These are phyloP conservation scores for Gari tellinella DNA, from an alignment of 2,888 invertebrate species.

Conservation along the genomic window DNA sequence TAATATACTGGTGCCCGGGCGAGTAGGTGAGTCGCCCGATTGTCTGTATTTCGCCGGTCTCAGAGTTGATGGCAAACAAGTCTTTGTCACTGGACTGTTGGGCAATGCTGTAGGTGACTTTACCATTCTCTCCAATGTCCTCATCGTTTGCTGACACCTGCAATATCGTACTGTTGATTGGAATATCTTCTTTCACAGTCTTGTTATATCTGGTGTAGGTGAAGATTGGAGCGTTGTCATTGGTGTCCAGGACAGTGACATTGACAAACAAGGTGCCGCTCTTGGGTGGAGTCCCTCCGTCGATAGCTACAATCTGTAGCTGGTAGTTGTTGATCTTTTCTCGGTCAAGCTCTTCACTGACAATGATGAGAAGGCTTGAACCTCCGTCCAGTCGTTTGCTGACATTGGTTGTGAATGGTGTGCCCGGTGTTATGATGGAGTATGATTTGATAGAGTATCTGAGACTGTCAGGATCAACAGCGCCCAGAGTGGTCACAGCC, in stretches of 20 bases:
- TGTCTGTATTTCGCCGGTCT: conserved; percentile 72
- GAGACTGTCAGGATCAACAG: conserved; percentile 72
- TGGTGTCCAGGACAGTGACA: conserved; percentile 72
- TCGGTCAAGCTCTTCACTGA: conserved; percentile 69
- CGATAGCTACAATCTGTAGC: conserved; percentile 70
- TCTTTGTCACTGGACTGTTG: conserved; percentile 62
- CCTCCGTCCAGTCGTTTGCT: conserved; percentile 69
- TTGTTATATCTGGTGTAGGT: conserved; percentile 66
- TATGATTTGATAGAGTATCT: conserved; percentile 72
- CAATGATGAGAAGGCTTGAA: conserved; percentile 70
- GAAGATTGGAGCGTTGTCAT: conserved; percentile 76
- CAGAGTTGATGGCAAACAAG: conserved; percentile 68
- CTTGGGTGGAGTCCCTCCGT: conserved; percentile 72
- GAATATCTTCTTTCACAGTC: conserved; percentile 73
- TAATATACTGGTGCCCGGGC: conserved; percentile 65
- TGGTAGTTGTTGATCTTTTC: conserved; percentile 69
- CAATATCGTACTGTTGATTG: conserved; percentile 67
- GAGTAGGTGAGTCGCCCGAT: conserved; percentile 69
- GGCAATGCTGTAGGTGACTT: conserved; percentile 84
- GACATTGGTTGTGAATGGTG: conserved; percentile 69
- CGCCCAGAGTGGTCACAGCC: conserved; percentile 68
- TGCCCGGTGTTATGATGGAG: conserved; percentile 65
- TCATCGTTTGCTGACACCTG: conserved; percentile 93
- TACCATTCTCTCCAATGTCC: conserved; percentile 92
- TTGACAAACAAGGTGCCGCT: conserved; percentile 67